These are phyloP conservation scores for Myxocyprinus asiaticus DNA, from an alignment of 2,113 vertebrate genomes.

Conservation along the genomic window DNA sequence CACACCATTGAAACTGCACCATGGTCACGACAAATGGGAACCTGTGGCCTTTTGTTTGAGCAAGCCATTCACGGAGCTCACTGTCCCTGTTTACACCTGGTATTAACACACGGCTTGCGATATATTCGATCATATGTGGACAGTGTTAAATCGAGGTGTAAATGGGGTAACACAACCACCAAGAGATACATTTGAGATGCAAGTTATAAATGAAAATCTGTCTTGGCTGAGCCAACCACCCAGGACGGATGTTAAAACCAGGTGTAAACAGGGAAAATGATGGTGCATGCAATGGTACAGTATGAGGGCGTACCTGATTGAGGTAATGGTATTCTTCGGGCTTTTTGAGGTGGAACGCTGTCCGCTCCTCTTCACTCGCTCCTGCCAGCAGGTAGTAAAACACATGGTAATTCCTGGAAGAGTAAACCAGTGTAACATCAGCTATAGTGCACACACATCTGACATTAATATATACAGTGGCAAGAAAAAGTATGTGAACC, in stretches of 20 bases:
- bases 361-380: slow-evolving; percentile 91
- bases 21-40: background rate
- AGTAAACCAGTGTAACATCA: background rate
- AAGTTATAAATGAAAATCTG: too few relatives aligned
- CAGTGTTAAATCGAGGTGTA: background rate
- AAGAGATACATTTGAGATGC: too few relatives aligned
- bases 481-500: too few relatives aligned
- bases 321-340: slow-evolving; percentile 98
- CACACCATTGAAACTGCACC: too few relatives aligned
- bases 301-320: slow-evolving; percentile 84
- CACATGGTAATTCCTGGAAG: slow-evolving; percentile 94
- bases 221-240: too few relatives aligned
- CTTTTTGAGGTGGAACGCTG: slow-evolving; percentile 89
- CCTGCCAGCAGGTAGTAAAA: slow-evolving; percentile 99
- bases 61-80: background rate
- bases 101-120: background rate
- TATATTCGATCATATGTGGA: background rate
- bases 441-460: background rate
- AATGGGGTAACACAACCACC: background rate
- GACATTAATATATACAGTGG: background rate
- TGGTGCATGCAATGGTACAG: background rate
- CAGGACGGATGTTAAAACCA: too few relatives aligned
- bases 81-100: background rate
- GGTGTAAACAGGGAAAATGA: too few relatives aligned
- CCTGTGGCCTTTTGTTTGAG: background rate